phyloP scores from a whole-genome alignment of 2,113 vertebrate species.

The Anthoscopus minutus region DNA sequence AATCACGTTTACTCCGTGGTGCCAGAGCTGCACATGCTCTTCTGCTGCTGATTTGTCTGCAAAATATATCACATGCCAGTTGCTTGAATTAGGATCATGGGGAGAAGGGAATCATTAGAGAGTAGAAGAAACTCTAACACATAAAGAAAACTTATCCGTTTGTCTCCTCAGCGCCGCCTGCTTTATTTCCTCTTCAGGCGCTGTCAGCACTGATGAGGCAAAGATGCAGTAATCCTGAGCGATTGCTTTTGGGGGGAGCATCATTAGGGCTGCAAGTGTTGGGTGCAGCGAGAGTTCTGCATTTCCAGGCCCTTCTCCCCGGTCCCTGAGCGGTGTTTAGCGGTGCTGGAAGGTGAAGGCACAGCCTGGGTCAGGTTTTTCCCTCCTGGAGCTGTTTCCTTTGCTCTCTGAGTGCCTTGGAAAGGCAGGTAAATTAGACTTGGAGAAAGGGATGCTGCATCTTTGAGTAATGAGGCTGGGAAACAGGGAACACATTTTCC shows the following conservation, averaged over 20 bases:
- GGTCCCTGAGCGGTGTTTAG: neutral
- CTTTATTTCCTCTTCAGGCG: neutral
- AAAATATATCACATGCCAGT: constrained; percentile 50
- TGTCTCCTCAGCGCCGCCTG: neutral
- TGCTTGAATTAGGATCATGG: constrained; percentile 57
- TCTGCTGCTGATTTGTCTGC: constrained; percentile 44
- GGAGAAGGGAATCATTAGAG: constrained; percentile 61
- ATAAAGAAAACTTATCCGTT: constrained; percentile 54
- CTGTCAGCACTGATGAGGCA: neutral
- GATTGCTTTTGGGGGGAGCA: neutral
- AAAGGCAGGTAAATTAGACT: constrained; percentile 68
- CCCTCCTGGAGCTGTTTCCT: neutral
- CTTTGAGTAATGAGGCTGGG: constrained; percentile 76
- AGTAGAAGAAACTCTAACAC: neutral
- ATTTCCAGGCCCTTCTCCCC: neutral
- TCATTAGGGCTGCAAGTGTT: neutral
- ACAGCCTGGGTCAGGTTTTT: neutral
- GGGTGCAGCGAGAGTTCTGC: neutral
- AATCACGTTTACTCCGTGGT: neutral
- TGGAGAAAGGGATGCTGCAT: constrained; percentile 62
- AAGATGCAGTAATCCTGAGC: neutral
- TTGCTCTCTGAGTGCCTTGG: neutral
- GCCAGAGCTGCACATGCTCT: constrained; percentile 21
- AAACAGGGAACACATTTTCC: constrained; percentile 73
- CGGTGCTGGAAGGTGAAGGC: neutral